Conservation (phyloP, 2,113 vertebrate species). For the Prochilodus magdalenae region DNA sequence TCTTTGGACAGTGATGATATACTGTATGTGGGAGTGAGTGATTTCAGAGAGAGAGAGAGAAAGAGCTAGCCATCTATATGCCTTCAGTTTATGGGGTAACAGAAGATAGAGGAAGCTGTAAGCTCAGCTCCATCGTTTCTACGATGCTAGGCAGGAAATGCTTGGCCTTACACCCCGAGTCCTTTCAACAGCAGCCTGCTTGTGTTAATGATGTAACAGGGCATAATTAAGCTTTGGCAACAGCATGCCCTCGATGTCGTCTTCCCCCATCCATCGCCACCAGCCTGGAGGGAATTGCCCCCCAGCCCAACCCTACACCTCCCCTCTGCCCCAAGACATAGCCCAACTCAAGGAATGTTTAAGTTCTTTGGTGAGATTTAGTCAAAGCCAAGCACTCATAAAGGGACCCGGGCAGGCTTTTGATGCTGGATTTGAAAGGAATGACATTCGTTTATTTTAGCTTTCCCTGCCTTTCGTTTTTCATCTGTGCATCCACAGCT, state of each 20-base stretch:
- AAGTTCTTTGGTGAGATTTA: background rate
- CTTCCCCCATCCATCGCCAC: background rate
- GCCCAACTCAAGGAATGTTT: background rate
- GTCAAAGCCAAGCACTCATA: background rate
- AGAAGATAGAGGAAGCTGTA: conserved; percentile 41
- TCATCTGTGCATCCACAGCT: background rate
- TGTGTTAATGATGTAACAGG: conserved; percentile 81
- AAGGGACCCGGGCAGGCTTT: background rate
- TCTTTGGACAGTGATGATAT: no score
- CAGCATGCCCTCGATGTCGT: conserved; percentile 36
- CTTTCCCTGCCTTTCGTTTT: background rate
- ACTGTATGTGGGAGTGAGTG: conserved; percentile 44
- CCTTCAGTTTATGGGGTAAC: conserved; percentile 33
- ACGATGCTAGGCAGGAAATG: conserved; percentile 76
- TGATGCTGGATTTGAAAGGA: background rate
- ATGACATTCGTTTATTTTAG: background rate
- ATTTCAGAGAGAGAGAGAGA: conserved; percentile 57
- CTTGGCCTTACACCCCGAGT: conserved; percentile 79
- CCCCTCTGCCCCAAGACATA: conserved; percentile 58
- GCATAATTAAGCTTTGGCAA: conserved; percentile 76
- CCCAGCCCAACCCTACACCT: background rate
- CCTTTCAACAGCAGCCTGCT: conserved; percentile 74
- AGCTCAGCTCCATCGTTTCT: conserved; percentile 69
- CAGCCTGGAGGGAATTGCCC: background rate
- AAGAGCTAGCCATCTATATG: conserved; percentile 36